These are phyloP conservation scores for Acrocephalus arundinaceus DNA, from an alignment of 2,113 vertebrate species.

Conservation along the genomic window DNA sequence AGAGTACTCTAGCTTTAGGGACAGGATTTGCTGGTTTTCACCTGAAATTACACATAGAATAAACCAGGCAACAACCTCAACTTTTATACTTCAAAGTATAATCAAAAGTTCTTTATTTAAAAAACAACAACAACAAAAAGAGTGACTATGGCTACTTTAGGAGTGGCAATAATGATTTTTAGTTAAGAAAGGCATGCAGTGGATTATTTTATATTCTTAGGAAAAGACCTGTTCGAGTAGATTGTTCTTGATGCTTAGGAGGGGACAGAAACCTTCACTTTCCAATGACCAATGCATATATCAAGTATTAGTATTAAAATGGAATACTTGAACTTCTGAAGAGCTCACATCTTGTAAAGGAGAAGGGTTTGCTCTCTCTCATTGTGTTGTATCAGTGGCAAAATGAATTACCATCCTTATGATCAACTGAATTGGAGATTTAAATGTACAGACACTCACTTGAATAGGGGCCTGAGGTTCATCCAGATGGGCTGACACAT, in stretches of 20 bases:
- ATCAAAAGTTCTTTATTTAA: neutral
- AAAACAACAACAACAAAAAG: neutral
- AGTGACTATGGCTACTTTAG: neutral
- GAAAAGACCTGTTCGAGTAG: neutral
- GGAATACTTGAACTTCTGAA: neutral
- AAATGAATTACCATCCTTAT: neutral
- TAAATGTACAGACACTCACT: neutral
- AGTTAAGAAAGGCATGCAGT: neutral
- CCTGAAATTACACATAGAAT: neutral
- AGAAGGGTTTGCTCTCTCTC: neutral
- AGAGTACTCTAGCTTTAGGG: neutral
- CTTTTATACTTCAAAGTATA: neutral
- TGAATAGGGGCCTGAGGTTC: neutral
- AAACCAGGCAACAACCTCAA: neutral
- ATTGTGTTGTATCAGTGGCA: neutral
- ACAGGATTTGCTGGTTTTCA: neutral
- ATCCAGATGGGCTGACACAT: neutral
- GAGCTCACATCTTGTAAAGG: neutral
- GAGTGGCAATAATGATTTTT: neutral
- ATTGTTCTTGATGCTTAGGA: neutral
- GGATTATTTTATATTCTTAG: neutral
- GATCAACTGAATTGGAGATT: neutral
- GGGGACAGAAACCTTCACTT: neutral
- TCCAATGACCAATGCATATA: neutral
- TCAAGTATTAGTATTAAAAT: neutral